These are phyloP conservation scores for Puntigrus tetrazona DNA, from an alignment of 2,113 vertebrate species.

Conservation along the genomic window DNA sequence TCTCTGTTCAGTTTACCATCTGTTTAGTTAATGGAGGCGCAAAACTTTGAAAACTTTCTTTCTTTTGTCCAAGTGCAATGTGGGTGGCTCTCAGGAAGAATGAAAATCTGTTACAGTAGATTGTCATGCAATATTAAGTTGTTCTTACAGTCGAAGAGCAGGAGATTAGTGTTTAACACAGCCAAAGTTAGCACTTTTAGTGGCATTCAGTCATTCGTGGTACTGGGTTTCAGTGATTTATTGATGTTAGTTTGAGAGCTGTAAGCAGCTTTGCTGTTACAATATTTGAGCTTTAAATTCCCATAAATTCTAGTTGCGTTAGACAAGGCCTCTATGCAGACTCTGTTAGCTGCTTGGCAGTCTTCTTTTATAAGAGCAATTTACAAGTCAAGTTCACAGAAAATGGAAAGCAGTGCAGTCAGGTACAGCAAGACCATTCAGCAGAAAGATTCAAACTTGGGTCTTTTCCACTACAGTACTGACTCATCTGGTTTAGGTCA, in stretches of 20 bases:
- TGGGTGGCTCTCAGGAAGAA: conserved; percentile 26
- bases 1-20: conserved; percentile 3
- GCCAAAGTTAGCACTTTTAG: not conserved
- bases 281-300: conserved; percentile 13
- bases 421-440: conserved; percentile 7
- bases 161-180: not conserved
- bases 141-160: not conserved
- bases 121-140: not conserved
- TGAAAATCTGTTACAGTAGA: not conserved
- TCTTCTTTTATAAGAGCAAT: conserved; percentile 23
- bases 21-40: conserved; percentile 1
- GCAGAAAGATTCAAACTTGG: not conserved
- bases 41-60: conserved; percentile 28
- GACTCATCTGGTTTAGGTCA: not conserved
- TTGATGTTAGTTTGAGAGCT: conserved; percentile 6
- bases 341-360: conserved; percentile 31
- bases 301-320: conserved; percentile 20
- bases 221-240: conserved; percentile 19
- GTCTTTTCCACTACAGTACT: not conserved
- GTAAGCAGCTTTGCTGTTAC: conserved; percentile 11
- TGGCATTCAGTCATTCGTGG: not conserved
- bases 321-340: conserved; percentile 4
- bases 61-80: conserved; percentile 15
- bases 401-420: conserved; percentile 6
- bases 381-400: conserved; percentile 25